Conservation (phyloP, 2,888 invertebrate genomes). For the Trisateles emortualis region DNA sequence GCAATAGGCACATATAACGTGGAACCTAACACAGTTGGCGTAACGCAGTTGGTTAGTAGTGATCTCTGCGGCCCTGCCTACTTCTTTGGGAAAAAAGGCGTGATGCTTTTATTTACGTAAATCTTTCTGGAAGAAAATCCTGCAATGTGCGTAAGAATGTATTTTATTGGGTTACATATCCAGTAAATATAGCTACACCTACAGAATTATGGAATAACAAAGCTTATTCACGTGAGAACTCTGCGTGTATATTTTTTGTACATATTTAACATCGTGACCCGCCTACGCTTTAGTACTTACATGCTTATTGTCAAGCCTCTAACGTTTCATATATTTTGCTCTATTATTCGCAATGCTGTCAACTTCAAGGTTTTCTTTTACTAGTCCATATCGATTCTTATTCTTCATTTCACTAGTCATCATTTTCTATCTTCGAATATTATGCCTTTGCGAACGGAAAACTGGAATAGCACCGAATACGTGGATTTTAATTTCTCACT, state of each 20-base stretch:
- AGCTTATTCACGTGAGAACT: neutral
- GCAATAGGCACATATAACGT: no score
- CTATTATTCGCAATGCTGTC: neutral
- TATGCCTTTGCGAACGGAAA: neutral
- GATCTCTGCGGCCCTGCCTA: no score
- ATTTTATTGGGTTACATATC: no score
- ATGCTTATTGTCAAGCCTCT: no score
- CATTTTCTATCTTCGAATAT: neutral
- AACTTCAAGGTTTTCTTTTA: neutral
- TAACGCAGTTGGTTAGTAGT: no score
- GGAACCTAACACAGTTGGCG: no score
- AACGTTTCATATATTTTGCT: neutral
- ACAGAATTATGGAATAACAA: neutral
- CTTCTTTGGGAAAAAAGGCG: no score
- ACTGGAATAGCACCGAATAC: slow-evolving; percentile 3
- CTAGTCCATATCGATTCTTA: neutral
- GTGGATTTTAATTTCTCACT: slow-evolving; percentile 24
- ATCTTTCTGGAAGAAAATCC: no score
- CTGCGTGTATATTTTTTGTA: neutral
- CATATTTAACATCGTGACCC: neutral
- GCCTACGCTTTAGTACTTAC: neutral
- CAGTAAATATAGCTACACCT: neutral
- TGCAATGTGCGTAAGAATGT: no score
- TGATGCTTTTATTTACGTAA: no score
- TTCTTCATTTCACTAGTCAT: neutral